Conservation (phyloP, 2,113 vertebrate species). For the Caloenas nicobarica region DNA sequence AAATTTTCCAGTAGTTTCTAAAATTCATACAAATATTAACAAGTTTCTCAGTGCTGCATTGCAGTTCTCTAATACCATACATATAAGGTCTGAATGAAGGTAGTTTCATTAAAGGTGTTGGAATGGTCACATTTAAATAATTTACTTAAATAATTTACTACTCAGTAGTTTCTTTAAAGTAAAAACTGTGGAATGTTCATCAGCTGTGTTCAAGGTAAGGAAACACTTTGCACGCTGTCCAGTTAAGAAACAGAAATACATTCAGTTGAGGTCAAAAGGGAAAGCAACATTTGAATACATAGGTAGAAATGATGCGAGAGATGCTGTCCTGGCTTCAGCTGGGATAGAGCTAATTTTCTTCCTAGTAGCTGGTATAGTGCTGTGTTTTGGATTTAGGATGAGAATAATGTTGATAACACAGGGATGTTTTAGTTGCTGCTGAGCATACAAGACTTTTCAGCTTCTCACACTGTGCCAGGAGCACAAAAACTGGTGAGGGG, state of each 20-base stretch:
- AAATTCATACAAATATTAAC: neutral
- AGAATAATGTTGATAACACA: too few species aligned
- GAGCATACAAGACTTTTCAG: too few species aligned
- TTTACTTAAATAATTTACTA: neutral
- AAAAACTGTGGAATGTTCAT: neutral
- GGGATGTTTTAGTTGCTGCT: too few species aligned
- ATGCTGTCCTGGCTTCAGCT: too few species aligned
- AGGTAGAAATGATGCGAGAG: neutral
- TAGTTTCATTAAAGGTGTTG: neutral
- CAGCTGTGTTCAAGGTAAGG: neutral
- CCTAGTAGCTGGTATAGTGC: too few species aligned
- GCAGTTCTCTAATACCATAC: neutral
- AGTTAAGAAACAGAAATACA: neutral
- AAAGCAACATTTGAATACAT: neutral
- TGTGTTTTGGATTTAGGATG: too few species aligned
- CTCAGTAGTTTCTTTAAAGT: neutral
- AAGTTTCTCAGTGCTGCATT: neutral
- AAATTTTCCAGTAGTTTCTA: neutral
- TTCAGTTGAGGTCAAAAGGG: neutral
- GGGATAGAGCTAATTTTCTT: too few species aligned
- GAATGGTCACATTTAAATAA: neutral
- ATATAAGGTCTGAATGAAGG: fast-evolving
- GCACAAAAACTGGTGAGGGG: too few species aligned
- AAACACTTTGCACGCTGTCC: neutral
- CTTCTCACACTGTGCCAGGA: too few species aligned